These are phyloP conservation scores for Alosa alosa DNA, from an alignment of 2,113 vertebrate species.

Conservation along the genomic window DNA sequence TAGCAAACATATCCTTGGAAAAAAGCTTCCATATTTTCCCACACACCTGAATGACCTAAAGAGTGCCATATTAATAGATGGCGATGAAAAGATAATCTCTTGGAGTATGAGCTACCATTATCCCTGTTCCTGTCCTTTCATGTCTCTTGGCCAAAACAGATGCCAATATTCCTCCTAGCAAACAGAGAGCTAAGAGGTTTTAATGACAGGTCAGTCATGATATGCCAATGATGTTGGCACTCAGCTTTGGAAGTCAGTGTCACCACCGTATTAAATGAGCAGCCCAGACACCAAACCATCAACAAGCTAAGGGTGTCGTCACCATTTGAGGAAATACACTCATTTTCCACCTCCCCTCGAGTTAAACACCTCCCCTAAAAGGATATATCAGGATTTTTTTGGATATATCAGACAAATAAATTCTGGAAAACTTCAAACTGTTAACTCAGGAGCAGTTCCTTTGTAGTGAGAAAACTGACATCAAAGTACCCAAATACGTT, in stretches of 20 bases:
- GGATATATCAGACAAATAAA: background rate
- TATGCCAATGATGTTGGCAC: background rate
- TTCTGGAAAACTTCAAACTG: background rate
- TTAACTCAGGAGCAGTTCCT: background rate
- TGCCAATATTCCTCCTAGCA: background rate
- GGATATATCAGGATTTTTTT: background rate
- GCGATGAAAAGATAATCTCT: background rate
- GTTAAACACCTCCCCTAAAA: no score
- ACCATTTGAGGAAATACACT: background rate
- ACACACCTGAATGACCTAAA: background rate
- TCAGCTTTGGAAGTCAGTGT: background rate
- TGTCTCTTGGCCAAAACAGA: background rate
- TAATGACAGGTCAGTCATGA: background rate
- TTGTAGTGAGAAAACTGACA: background rate
- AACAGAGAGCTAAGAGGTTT: background rate
- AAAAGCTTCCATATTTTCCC: background rate
- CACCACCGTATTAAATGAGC: background rate
- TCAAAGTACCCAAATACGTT: background rate
- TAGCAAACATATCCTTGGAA: background rate
- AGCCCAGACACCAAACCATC: background rate
- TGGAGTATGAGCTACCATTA: background rate
- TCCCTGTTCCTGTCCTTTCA: background rate
- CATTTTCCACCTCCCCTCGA: background rate
- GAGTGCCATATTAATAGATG: background rate
- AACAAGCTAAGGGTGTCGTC: background rate